A percentile compares a stretch with the other conserved stretches of the same genome.
Evolutionary conservation across 1,140 invertebrate species (phyloP).

Genomic region (Drosophila lowei): DNA sequence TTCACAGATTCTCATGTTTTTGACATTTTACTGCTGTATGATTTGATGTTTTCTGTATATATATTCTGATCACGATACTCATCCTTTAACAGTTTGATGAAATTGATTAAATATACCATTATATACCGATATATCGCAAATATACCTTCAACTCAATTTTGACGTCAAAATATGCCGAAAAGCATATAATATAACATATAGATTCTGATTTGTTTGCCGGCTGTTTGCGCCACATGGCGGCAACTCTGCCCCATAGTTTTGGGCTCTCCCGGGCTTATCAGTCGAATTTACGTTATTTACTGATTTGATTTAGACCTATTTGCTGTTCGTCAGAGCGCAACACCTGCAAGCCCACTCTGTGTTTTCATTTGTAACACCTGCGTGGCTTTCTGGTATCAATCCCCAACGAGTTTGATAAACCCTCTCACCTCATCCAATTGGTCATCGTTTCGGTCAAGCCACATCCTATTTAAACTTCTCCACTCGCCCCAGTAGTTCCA

Average conservation of each 20-base stretch:
- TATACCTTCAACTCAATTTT: no score
- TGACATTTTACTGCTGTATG: no score
- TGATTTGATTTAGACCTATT: slow-evolving; percentile 35
- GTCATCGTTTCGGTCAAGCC: slow-evolving; percentile 37
- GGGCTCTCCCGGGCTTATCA: slow-evolving; percentile 30
- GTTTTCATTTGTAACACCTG: slow-evolving; percentile 67
- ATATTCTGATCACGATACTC: no score
- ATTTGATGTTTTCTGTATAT: no score
- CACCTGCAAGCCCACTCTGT: slow-evolving; percentile 37
- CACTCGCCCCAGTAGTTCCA: slow-evolving; percentile 39
- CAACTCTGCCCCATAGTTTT: slow-evolving; percentile 1
- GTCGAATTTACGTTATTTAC: slow-evolving; percentile 51
- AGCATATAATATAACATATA: no score
- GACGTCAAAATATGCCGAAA: no score
- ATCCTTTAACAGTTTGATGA: no score
- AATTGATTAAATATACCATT: no score
- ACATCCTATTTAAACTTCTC: slow-evolving; percentile 63
- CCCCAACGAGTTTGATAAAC: slow-evolving; percentile 54
- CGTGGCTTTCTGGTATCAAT: slow-evolving; percentile 58
- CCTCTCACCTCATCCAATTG: slow-evolving; percentile 24
- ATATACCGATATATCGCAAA: no score
- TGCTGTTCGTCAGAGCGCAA: slow-evolving; percentile 33
- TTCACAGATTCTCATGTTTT: no score
- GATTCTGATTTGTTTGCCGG: slow-evolving; percentile 5
- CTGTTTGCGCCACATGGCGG: slow-evolving; percentile 4